Base-by-base conservation (phyloP, 2,113 vertebrate species). In the Limanda limanda region DNA sequence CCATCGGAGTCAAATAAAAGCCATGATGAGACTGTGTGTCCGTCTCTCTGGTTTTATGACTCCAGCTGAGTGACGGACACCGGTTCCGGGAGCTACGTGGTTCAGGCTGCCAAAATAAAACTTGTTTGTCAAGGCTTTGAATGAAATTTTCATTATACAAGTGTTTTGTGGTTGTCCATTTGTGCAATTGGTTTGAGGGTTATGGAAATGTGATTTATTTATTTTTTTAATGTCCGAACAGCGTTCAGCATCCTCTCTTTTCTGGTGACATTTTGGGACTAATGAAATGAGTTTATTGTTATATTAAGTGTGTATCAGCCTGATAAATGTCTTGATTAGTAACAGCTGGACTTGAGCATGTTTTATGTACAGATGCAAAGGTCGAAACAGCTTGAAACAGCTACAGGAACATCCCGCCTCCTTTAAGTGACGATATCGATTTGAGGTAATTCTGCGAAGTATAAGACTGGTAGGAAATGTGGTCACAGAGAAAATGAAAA, bases 1-100 rank as follows among this genome's bases (percentile, higher is more conserved):
- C 52, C 68, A 79, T 75, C 82, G 75, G 78, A 86, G 84, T 90
- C 72, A 84, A 93, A 91, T 90, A 89, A 91, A 86, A 79, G 61
- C 81, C 35, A 81, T 90, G 82, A 93, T 86, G 83, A 88, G 83
- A 76, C 79, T 85, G 60, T 74, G 65, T 86, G 57, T 78, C 71
- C 78, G 77, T 84, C 69, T 58, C 71, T 69, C 2, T 18, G 79
- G 24, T 75, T 75, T 85, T 85, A 83, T 75, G 89, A 85, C 79
- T 82, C 77, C 79, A 74, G 69, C 78, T 71, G 78, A 84, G 68
- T 83, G 79, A 88, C 81, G 71, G 85, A 89, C 85, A 89, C 62
- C 55, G 71, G 86, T 80, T 85, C 67, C 23, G 2, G 52, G 71
- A 89, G 47, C 79, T 63, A 63, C 76, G 2, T 62, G 24, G 51